These are phyloP conservation scores for Lophius americanus DNA, from an alignment of 2,797 vertebrate genomes.

Conservation along the genomic window DNA sequence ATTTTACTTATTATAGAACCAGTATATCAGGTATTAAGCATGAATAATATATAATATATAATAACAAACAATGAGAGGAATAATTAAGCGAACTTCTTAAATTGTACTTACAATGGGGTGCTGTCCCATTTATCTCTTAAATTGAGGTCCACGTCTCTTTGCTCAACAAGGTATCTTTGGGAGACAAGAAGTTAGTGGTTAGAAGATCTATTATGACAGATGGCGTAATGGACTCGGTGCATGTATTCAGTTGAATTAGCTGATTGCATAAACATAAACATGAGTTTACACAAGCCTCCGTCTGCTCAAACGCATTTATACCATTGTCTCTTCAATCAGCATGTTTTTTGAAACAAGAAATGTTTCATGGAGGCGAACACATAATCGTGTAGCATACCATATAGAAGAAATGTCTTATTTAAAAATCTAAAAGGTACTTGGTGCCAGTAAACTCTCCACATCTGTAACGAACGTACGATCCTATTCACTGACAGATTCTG, in stretches of 20 bases:
- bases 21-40: too few species aligned
- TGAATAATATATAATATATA: too few species aligned
- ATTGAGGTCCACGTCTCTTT: slow-evolving; percentile 96
- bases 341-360: too few species aligned
- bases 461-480: neutral
- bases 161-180: slow-evolving; percentile 92
- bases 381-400: neutral
- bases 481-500: neutral
- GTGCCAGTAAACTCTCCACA: neutral
- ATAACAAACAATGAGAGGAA: too few species aligned
- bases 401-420: neutral
- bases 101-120: slow-evolving; percentile 90
- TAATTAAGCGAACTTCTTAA: too few species aligned
- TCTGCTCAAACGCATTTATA: too few species aligned
- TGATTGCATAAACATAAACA: too few species aligned
- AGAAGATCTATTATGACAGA: neutral
- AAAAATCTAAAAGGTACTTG: neutral
- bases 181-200: neutral
- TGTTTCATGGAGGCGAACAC: too few species aligned
- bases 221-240: too few species aligned
- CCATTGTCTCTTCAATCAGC: too few species aligned
- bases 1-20: too few species aligned
- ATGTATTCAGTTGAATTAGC: neutral
- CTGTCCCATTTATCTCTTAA: slow-evolving; percentile 98
- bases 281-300: neutral